phyloP scores from a whole-genome alignment of 2,888 invertebrate species.

The Scaptomyza tumidula region DNA sequence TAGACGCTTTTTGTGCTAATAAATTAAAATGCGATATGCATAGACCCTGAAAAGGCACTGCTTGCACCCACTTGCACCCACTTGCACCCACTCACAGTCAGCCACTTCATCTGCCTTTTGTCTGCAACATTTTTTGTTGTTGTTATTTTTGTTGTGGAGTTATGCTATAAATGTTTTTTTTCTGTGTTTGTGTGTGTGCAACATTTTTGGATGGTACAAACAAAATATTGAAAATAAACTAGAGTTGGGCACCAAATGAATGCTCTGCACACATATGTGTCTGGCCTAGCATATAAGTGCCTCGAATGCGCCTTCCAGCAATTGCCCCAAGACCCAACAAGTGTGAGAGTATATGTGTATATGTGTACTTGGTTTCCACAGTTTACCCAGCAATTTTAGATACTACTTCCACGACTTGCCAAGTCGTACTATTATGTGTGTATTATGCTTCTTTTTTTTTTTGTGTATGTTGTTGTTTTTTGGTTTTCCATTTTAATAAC shows the following conservation, averaged over 20 bases:
- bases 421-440: slow-evolving; percentile 66
- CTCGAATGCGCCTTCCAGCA: slow-evolving; percentile 13
- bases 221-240: slow-evolving; percentile 76
- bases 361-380: slow-evolving; percentile 1
- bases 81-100: slow-evolving; percentile 15
- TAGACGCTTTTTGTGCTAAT: slow-evolving; percentile 79
- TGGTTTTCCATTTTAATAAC: slow-evolving; percentile 52
- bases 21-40: slow-evolving; percentile 81
- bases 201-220: slow-evolving; percentile 58
- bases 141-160: slow-evolving; percentile 22
- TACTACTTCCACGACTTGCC: slow-evolving; percentile 63
- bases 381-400: slow-evolving; percentile 65
- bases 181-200: slow-evolving; percentile 11
- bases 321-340: slow-evolving; percentile 14
- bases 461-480: slow-evolving; percentile 13
- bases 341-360: slow-evolving; percentile 8
- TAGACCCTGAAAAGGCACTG: slow-evolving; percentile 52
- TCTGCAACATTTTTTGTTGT: slow-evolving; percentile 59
- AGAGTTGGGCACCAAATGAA: slow-evolving; percentile 27
- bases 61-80: slow-evolving; percentile 12
- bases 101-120: slow-evolving; percentile 61
- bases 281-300: slow-evolving; percentile 59
- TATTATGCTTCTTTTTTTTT: neutral
- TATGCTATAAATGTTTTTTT: slow-evolving; percentile 36
- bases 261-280: slow-evolving; percentile 54